phyloP scores from a whole-genome alignment of 1,140 invertebrate genomes.

The Heliconius nattereri region DNA sequence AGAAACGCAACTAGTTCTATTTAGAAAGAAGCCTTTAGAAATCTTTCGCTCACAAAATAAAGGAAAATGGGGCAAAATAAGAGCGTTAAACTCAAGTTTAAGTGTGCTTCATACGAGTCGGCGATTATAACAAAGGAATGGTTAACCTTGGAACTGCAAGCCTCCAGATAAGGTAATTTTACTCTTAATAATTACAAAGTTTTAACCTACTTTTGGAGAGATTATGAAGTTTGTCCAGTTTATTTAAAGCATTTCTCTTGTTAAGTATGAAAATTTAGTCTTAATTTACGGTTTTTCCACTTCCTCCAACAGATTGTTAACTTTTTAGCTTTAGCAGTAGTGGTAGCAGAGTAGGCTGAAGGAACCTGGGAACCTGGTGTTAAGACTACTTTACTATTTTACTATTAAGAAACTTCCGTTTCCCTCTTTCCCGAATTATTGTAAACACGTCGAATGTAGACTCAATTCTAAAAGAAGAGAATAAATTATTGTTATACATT shows the following conservation, averaged over 20 bases:
- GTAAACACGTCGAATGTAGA: too few relatives aligned
- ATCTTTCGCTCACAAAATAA: background rate
- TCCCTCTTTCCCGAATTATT: too few relatives aligned
- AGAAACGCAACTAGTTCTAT: background rate
- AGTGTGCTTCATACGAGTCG: slow-evolving; percentile 17
- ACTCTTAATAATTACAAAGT: background rate
- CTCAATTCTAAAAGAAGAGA: too few relatives aligned
- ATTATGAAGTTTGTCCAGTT: background rate
- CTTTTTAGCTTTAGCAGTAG: too few relatives aligned
- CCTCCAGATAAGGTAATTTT: slow-evolving; percentile 1
- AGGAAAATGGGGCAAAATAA: slow-evolving; percentile 14
- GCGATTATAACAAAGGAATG: slow-evolving; percentile 23
- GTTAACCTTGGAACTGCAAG: slow-evolving; percentile 22
- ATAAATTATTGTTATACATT: too few relatives aligned
- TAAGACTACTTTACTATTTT: too few relatives aligned
- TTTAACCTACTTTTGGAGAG: background rate
- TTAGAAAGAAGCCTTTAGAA: background rate
- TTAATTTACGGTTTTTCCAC: too few relatives aligned
- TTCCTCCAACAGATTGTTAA: too few relatives aligned
- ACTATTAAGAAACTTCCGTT: too few relatives aligned
- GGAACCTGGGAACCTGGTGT: too few relatives aligned
- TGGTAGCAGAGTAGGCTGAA: too few relatives aligned
- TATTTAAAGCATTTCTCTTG: background rate
- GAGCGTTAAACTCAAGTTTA: slow-evolving; percentile 5
- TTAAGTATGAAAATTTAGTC: too few relatives aligned